Evolutionary conservation across 2,888 invertebrate species (phyloP), one percentile per base, ranked within the genome.

Genomic region (Dynastes grantii): DNA sequence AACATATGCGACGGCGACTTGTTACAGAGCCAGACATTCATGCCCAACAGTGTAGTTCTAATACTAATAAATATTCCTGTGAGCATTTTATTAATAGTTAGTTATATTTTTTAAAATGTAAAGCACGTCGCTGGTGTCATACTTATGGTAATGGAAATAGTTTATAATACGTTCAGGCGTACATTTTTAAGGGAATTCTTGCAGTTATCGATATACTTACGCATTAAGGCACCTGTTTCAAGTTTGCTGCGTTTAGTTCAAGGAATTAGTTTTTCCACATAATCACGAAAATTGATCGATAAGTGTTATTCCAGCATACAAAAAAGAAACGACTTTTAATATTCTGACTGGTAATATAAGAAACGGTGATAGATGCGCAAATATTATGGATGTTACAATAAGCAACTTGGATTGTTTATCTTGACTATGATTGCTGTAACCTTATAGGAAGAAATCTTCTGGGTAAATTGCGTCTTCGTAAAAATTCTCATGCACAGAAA

Each of bases 1-100:
- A 61, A 32, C 27, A 40, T 40, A 58, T 40, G 73, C 58, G 73
- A 75, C 61, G 58, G 22, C 13, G 73, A 61, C 29, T 63, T 29
- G 11, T 32, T 63, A 27, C 22, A 29, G 32, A 37, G 1, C 16
- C 11, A 32, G 8, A 63, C 6, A 63, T 63, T 13, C 9, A 3
- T 16, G 16, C 58, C 1, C 22, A 27, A 45, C 67, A 67, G 45
- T 8, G 8, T 45, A 45, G 11, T 45, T 45, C 2, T 45, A 45
- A 45, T 45, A 45, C 45, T 11, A 40, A 40, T 11, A 45, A 45
- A 45, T 45, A 45, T 45, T 45, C 45, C 2, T 45, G 45, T 11
- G 45, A 45, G 45, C 8, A 8, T 45, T 45, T 45, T 45, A 45
- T 45, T 45, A 45, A 11, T 45, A 45, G 8, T 45, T 45, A 45